Base-by-base conservation (phyloP, 2,888 invertebrate genomes). In the Coecobrya sp. region DNA sequence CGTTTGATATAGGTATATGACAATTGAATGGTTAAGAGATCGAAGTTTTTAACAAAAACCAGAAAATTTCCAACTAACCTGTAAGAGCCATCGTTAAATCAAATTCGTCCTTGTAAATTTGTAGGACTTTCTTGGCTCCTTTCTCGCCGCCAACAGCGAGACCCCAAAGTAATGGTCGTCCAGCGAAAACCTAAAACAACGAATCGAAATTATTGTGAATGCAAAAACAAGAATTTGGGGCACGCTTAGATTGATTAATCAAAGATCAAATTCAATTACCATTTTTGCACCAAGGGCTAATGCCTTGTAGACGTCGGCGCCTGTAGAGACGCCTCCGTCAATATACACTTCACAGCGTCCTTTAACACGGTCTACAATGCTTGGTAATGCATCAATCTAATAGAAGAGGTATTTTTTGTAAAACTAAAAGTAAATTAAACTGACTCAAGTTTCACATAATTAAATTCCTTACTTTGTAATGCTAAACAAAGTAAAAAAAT, bases 231-330 rank as follows among this genome's bases (percentile, higher is more conserved):
- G 27, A 27, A 13, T 22, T 22, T 62, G 62, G 11, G 1, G 11
- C 22, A 62, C 3, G 62, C 16, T 36, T 36, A 36, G 36, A 36
- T 7, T 7, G 7, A 4, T 1, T 4, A 27, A 27, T 7, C 1
- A 65, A 27, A 62, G 19, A 13, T 68, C 2, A 0, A 16, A 36
- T 36, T 30, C 36, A 27, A 42, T 49, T 87, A 98, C 98, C 97
- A 98, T 98, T 96, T 97, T 97, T 0, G 99, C 99, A 13, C 99
- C 99, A 27, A 99, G 96, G 0, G 98, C 98, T 68, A 99, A 95
- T 0, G 99, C 99, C 96, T 99, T 99, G 94, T 98, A 97, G 13
- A 99, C 97, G 96, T 99, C 99, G 4, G 97, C 97, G 19, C 99
- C 99, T 94, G 97, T 97, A 22, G 97, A 96, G 0, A 99, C 96